Percentiles rank a stretch among this genome's conserved stretches.
These are phyloP conservation scores for Teinopalpus imperialis DNA, from an alignment of 2,888 invertebrate genomes.

Conservation along the genomic window DNA sequence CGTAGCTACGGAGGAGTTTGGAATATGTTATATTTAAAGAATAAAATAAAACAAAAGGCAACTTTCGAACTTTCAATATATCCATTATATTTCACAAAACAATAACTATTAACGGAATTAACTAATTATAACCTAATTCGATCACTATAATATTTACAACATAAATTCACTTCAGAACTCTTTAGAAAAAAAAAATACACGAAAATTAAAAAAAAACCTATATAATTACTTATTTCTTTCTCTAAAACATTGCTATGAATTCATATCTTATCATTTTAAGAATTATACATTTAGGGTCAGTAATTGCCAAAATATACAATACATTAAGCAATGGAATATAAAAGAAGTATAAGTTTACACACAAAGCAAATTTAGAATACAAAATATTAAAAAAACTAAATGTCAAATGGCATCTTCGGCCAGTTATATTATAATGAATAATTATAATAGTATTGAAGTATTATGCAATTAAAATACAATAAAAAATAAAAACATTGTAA, in stretches of 20 bases:
- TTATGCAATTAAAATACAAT: no score
- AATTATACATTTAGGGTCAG: conserved; percentile 15
- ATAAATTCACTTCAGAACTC: conserved; percentile 31
- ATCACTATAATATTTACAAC: conserved; percentile 69
- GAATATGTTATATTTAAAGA: conserved; percentile 1
- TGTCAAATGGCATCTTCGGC: no score
- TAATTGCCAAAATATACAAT: conserved; percentile 56
- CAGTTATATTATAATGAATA: no score
- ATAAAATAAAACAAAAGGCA: conserved; percentile 42
- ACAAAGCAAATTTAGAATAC: not conserved
- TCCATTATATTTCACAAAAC: conserved; percentile 76
- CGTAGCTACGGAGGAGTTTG: no score
- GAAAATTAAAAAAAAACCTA: conserved; percentile 27
- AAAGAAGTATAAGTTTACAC: conserved; percentile 24
- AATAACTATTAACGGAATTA: conserved; percentile 69
- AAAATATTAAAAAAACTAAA: no score
- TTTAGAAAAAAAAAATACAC: conserved; percentile 24
- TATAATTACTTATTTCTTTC: conserved; percentile 4
- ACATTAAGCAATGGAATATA: conserved; percentile 35
- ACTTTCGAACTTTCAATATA: conserved; percentile 76
- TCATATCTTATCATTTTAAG: conserved; percentile 3
- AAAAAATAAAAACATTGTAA: no score
- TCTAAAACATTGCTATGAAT: conserved; percentile 6
- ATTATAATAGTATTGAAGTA: no score
- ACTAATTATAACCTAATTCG: conserved; percentile 50